Evolutionary conservation across 2,888 invertebrate genomes (phyloP).

Genomic region (Operophtera brumata): DNA sequence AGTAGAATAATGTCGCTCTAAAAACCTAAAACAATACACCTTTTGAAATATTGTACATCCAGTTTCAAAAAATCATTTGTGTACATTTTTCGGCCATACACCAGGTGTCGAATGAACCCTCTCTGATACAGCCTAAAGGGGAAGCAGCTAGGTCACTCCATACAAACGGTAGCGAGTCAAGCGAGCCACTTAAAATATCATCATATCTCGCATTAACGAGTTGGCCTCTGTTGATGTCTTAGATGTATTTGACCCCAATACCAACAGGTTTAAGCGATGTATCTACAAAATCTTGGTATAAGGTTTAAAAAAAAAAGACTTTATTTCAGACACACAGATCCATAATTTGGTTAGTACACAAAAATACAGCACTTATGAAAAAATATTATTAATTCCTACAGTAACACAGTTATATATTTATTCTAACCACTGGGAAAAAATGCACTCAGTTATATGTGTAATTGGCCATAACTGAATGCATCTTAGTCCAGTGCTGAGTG

Average conservation of each 20-base stretch:
- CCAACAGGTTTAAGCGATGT: too few relatives aligned
- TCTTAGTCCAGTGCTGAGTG: too few relatives aligned
- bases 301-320: too few relatives aligned
- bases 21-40: constrained; percentile 19
- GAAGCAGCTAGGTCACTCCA: constrained; percentile 3
- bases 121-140: constrained; percentile 1
- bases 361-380: too few relatives aligned
- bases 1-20: constrained; percentile 2
- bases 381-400: too few relatives aligned
- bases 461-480: too few relatives aligned
- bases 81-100: constrained; percentile 21
- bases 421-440: too few relatives aligned
- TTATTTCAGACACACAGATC: too few relatives aligned
- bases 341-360: too few relatives aligned
- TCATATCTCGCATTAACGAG: background rate
- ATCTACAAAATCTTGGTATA: too few relatives aligned
- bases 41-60: constrained; percentile 27
- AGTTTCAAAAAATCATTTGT: constrained; percentile 32
- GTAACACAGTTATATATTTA: too few relatives aligned
- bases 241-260: background rate
- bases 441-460: too few relatives aligned
- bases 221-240: background rate
- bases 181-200: background rate
- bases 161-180: background rate
- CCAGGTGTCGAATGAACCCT: constrained; percentile 31